Evolutionary conservation across 2,797 vertebrate species (phyloP), one percentile per base, ranked within the genome.

Genomic region (Anguilla pacifica): DNA sequence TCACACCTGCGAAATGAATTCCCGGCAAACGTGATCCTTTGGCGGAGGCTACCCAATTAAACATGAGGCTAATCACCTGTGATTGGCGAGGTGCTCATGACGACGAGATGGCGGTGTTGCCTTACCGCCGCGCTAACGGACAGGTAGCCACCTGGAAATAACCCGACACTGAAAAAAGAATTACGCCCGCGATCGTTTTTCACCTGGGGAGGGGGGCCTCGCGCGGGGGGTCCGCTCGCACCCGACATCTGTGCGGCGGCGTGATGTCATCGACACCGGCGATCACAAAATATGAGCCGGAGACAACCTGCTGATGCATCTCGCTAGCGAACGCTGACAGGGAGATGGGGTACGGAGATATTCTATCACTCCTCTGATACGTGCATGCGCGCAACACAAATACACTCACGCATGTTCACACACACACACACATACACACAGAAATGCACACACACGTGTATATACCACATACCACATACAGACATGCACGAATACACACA

Each of bases 101-200:
- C 17, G 57, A 90, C 57, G 84, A 90, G 87, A 0, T n/a, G n/a
- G 22, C 28, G 74, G 89, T 82, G 39, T 91, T 89, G 53, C 49
- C 22, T 92, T 91, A 83, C 90, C 46, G 61, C 77, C 22, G 70
- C 74, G 74, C 2, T 86, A 88, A 35, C 51, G 81, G 86, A 67
- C 35, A 57, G 13, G 55, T 51, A 89, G 82, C 59, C 43, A 77
- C 57, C 67, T 7, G 3, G 67, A 67, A 72, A 57, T 57, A 35
- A 10, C 19, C 31, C 10, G 59, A 70, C 46, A 35, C 46, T 3
- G 81, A 53, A 28, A 51, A 28, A 51, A 83, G 25, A 51, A 83
- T 46, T 35, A 31, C 83, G 86, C 89, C 83, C 25, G 61, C 17
- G 87, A 86, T 86, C 86, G 9, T 28, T 61, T 72, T 72, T 53